A percentile compares a stretch with the other conserved stretches of the same genome.
Evolutionary conservation across 2,113 vertebrate species (phyloP).

Genomic region (Gulo gulo): DNA sequence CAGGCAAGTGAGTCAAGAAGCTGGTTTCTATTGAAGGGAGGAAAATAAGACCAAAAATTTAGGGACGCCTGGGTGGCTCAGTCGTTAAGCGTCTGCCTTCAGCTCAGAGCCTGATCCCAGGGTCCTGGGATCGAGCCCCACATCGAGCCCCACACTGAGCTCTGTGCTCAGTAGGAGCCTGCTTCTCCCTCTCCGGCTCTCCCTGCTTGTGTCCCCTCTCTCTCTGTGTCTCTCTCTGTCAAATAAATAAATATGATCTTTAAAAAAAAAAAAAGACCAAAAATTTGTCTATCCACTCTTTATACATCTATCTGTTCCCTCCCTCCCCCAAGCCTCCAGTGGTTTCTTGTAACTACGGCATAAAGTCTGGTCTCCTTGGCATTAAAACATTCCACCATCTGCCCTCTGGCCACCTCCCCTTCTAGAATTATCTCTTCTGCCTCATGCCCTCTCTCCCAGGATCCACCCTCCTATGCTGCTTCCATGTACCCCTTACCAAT

Average conservation of each 20-base stretch:
- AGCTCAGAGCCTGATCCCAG: too few species aligned
- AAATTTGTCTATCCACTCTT: background rate
- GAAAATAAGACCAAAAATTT: background rate
- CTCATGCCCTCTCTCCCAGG: background rate
- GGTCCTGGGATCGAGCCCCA: too few species aligned
- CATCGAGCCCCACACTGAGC: too few species aligned
- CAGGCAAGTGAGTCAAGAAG: background rate
- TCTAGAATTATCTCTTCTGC: background rate
- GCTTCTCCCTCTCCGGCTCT: too few species aligned
- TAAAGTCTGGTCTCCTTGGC: background rate
- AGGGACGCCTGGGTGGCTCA: too few species aligned
- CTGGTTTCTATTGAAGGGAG: background rate
- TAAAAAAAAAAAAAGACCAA: background rate
- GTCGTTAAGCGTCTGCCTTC: too few species aligned
- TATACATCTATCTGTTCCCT: background rate
- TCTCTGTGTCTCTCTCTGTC: too few species aligned
- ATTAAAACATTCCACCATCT: background rate
- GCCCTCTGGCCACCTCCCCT: background rate
- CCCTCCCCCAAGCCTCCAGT: background rate
- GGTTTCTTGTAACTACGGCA: background rate
- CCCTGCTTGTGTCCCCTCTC: too few species aligned
- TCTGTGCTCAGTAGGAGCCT: too few species aligned
- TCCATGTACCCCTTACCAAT: background rate
- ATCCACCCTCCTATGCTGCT: background rate
- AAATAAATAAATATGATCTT: too few species aligned